These are phyloP conservation scores for Schrankia costaestrigalis DNA, from an alignment of 2,888 invertebrate species.

Conservation along the genomic window DNA sequence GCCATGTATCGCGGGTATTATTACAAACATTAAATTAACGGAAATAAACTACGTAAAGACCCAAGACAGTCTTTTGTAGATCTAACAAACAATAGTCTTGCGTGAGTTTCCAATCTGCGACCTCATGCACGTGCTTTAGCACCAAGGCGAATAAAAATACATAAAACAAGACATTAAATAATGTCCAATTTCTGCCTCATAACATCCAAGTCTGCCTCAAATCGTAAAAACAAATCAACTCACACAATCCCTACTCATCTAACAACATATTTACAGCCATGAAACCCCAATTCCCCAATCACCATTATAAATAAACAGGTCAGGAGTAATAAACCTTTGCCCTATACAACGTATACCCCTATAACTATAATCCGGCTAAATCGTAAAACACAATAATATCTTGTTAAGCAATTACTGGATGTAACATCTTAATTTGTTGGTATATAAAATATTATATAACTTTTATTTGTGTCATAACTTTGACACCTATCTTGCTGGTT, in stretches of 20 bases:
- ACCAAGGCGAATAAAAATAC: no score
- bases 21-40: no score
- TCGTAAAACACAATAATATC: constrained; percentile 34
- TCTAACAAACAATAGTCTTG: no score
- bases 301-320: constrained; percentile 34
- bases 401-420: constrained; percentile 14
- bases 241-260: neutral
- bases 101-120: no score
- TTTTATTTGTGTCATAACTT: constrained; percentile 17
- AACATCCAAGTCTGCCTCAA: no score
- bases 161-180: no score
- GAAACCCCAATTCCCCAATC: constrained; percentile 15
- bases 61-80: no score
- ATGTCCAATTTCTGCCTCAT: no score
- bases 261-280: neutral
- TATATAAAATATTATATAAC: constrained; percentile 26
- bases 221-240: no score
- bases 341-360: constrained; percentile 35
- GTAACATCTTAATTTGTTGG: constrained; percentile 32
- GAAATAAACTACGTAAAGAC: no score
- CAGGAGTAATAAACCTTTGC: constrained; percentile 38
- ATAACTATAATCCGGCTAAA: constrained; percentile 28
- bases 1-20: no score
- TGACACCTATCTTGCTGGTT: constrained; percentile 12
- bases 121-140: no score